Evolutionary conservation across 92 coral and sea anemone genomes (phyloP).

Genomic region (Plumapathes pennacea): DNA sequence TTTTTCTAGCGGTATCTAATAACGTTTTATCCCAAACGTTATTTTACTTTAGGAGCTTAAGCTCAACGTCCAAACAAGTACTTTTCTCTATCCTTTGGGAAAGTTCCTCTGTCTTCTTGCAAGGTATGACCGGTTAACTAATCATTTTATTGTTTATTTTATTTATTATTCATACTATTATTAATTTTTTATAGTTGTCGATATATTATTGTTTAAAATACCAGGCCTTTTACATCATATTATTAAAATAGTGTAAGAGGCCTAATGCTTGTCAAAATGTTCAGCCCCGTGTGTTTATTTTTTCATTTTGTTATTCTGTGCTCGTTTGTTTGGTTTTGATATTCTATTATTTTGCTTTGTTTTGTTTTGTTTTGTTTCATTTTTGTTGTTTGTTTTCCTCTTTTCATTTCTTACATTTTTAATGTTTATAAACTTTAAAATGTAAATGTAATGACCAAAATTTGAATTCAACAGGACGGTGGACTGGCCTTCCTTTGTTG

Average conservation of each 20-base stretch:
- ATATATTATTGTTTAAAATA: too few relatives aligned
- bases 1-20: too few relatives aligned
- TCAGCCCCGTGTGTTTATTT: background rate
- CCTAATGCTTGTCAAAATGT: background rate
- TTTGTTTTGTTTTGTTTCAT: background rate
- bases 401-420: too few relatives aligned
- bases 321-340: background rate
- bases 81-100: slow-evolving; percentile 53
- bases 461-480: slow-evolving; percentile 29
- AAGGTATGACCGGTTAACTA: slow-evolving; percentile 34
- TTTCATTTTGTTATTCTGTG: background rate
- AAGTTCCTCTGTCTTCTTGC: slow-evolving; percentile 65
- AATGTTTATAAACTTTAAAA: too few relatives aligned
- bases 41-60: slow-evolving; percentile 65
- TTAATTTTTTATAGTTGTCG: too few relatives aligned
- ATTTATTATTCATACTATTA: too few relatives aligned
- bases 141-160: background rate
- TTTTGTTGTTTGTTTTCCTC: background rate
- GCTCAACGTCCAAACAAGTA: slow-evolving; percentile 62
- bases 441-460: too few relatives aligned
- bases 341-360: background rate
- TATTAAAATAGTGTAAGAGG: background rate
- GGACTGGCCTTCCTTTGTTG: slow-evolving; percentile 57
- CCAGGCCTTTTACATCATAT: background rate
- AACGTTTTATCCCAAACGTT: too few relatives aligned